A percentile compares a stretch with the other conserved stretches of the same genome.
These are phyloP conservation scores for Akabosia matsudoensis DNA, from an alignment of 1,140 invertebrate genomes.

Conservation along the genomic window DNA sequence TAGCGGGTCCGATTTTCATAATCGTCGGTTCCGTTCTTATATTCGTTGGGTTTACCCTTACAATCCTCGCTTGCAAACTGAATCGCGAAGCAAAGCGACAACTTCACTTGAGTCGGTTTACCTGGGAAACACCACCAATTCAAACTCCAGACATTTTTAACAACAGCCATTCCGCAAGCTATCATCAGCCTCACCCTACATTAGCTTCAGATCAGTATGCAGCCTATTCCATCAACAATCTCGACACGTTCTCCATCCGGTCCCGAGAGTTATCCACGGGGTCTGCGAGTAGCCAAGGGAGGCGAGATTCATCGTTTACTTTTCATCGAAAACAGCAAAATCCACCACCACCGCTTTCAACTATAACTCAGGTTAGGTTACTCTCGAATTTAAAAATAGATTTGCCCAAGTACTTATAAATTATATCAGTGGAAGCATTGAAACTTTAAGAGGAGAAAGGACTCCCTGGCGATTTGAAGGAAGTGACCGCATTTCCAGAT, in stretches of 20 bases:
- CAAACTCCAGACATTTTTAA: slow-evolving; percentile 30
- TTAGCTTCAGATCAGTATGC: slow-evolving; percentile 24
- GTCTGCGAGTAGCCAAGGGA: not conserved
- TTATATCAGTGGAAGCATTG: too few species aligned
- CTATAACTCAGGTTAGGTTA: slow-evolving; percentile 40
- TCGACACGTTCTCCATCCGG: not conserved
- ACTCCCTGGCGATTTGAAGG: too few species aligned
- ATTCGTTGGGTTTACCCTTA: slow-evolving; percentile 31
- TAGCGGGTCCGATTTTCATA: slow-evolving; percentile 43
- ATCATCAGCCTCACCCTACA: not conserved
- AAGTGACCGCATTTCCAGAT: too few species aligned
- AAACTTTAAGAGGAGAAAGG: too few species aligned
- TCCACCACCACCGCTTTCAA: slow-evolving; percentile 40
- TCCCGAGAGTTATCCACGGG: slow-evolving; percentile 23
- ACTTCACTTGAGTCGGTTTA: slow-evolving; percentile 34
- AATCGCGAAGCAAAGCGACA: slow-evolving; percentile 40
- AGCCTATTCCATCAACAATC: slow-evolving; percentile 11
- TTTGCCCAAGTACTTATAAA: not conserved
- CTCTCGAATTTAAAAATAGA: not conserved
- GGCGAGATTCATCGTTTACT: slow-evolving; percentile 36
- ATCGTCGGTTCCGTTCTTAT: slow-evolving; percentile 38
- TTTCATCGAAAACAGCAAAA: slow-evolving; percentile 13
- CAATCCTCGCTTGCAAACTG: slow-evolving; percentile 38
- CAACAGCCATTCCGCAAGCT: not conserved
- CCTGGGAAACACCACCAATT: slow-evolving; percentile 32